These are phyloP conservation scores for Ptychodera flava DNA, from an alignment of 35 echinoderm and acorn worm species.

Conservation along the genomic window DNA sequence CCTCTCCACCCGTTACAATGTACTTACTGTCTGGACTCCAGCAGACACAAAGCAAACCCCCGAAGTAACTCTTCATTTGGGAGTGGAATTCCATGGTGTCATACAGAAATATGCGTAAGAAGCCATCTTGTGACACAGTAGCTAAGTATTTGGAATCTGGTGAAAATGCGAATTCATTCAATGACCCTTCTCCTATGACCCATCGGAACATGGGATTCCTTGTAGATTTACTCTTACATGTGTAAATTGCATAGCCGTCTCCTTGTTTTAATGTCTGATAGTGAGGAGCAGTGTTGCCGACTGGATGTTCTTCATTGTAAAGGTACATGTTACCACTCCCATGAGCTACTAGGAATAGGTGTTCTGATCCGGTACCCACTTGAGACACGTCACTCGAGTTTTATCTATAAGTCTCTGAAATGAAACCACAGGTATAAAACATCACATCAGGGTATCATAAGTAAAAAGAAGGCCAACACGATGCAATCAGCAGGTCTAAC, in stretches of 20 bases:
- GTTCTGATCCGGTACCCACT: constrained; percentile 95
- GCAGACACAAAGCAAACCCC: constrained; percentile 93
- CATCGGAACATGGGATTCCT: constrained; percentile 92
- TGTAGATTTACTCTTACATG: constrained; percentile 91
- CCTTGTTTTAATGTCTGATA: constrained; percentile 91
- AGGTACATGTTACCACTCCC: constrained; percentile 90
- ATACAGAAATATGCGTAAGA: constrained; percentile 92
- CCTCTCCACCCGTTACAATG: constrained; percentile 89
- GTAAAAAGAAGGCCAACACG: constrained; percentile 3
- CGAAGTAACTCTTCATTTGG: constrained; percentile 99
- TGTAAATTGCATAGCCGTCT: constrained; percentile 85
- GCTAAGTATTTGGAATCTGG: constrained; percentile 76
- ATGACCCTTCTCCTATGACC: constrained; percentile 84
- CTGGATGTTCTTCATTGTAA: constrained; percentile 78
- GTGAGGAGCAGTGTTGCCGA: constrained; percentile 68
- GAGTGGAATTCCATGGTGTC: constrained; percentile 87
- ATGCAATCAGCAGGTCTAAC: neutral
- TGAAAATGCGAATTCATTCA: constrained; percentile 98
- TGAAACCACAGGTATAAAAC: too few species aligned
- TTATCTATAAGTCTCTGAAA: constrained; percentile 96
- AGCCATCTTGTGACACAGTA: constrained; percentile 91
- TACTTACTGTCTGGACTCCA: constrained; percentile 98
- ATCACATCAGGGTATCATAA: too few species aligned
- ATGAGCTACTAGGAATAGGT: constrained; percentile 91
- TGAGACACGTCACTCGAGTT: constrained; percentile 78